Evolutionary conservation across 2,888 invertebrate genomes (phyloP), one percentile per base, ranked within the genome.

Genomic region (Brachylomia viminalis): DNA sequence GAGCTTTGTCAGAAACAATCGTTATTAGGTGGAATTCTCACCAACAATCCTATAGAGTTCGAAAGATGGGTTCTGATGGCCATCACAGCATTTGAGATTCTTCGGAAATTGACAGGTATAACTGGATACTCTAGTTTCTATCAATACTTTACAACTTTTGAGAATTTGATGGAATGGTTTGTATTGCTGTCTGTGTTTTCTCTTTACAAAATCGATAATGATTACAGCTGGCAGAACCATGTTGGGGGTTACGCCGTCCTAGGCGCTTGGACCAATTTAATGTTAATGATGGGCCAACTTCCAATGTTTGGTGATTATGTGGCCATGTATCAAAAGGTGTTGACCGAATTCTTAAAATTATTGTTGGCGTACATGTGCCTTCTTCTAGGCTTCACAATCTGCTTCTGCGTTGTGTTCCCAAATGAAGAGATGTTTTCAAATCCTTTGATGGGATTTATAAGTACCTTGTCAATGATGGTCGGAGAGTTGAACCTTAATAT

Each of bases 271-370:
- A 98, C 98, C 4, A 98, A 98, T 93, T 96, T 98, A 30, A 98
- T 98, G 98, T 92, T 98, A 70, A 98, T 98, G 98, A 98, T 99
- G 92, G 99, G 99, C 7, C 98, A 98, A 89, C 94, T 99, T 67
- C 99, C 99, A 0, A 97, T 98, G 92, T 98, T 99, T 89, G 99
- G 98, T 61, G 98, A 98, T 49, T 99, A 99, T 91, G 98, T 99
- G 1, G 98, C 98, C 1, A 98, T 98, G 98, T 98, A 98, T 87
- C 98, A 98, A 2, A 98, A 98, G 92, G 98, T 98, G 0, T 97
- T 98, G 87, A 98, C 97, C 1, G 98, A 98, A 93, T 98, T 98
- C 87, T 97, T 98, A 42, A 98, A 98, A 90, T 95, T 98, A 23
- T 97, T 98, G 47, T 94, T 98, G 87, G 98, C 98, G 0, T 98